These are phyloP conservation scores for Rhogogaster chlorosoma DNA, from an alignment of 2,888 invertebrate genomes.

Conservation along the genomic window DNA sequence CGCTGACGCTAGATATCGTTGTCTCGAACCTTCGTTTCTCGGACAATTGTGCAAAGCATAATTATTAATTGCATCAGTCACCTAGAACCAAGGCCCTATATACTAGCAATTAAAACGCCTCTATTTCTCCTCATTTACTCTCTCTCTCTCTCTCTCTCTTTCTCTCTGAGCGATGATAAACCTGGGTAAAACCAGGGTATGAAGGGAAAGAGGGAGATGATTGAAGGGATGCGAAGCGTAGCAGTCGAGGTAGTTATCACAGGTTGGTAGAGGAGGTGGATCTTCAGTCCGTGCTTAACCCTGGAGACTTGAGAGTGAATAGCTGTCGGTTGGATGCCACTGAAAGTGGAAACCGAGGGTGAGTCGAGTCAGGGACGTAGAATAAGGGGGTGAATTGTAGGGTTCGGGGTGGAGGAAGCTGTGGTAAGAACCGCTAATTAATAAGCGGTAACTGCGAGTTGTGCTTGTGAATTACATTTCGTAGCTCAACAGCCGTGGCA, in stretches of 20 bases:
- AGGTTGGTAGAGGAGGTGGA: constrained; percentile 17
- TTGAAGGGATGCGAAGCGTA: constrained; percentile 36
- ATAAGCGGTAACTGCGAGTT: constrained; percentile 44
- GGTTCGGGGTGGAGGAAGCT: background rate
- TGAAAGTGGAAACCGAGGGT: constrained; percentile 23
- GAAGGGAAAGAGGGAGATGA: constrained; percentile 7
- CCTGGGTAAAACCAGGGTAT: background rate
- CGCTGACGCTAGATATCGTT: background rate
- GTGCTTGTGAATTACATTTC: constrained; percentile 37
- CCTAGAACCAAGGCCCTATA: background rate
- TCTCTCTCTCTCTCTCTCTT: background rate
- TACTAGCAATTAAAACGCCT: constrained; percentile 18
- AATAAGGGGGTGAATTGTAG: constrained; percentile 20
- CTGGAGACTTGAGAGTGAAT: constrained; percentile 44
- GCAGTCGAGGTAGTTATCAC: constrained; percentile 43
- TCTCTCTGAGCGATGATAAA: background rate
- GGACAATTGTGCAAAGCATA: background rate
- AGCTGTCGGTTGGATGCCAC: constrained; percentile 45
- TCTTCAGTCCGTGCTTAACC: constrained; percentile 29
- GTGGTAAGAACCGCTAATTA: constrained; percentile 48
- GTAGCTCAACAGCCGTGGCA: background rate
- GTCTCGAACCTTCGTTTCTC: background rate
- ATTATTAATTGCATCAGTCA: constrained; percentile 9
- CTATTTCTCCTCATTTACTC: background rate
- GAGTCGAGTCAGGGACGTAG: constrained; percentile 5